phyloP scores from a whole-genome alignment of 1,140 invertebrate genomes.

The Drosophila arizonae region DNA sequence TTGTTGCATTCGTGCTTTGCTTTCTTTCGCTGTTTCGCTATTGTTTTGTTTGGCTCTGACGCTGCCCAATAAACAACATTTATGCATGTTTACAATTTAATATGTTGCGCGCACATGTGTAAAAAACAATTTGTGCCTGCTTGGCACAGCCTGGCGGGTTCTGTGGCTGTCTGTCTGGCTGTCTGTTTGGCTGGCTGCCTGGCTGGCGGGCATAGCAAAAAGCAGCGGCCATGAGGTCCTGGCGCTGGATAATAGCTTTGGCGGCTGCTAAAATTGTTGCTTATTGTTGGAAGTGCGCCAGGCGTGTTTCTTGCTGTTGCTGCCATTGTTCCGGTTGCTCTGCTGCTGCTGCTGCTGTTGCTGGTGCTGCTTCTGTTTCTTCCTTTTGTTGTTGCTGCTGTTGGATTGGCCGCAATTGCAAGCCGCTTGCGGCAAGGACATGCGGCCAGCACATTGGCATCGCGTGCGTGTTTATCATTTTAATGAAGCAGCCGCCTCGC shows the following conservation, averaged over 20 bases:
- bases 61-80: conserved; percentile 67
- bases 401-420: conserved; percentile 57
- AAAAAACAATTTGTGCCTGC: conserved; percentile 63
- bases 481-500: conserved; percentile 46
- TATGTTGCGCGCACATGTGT: conserved; percentile 66
- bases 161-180: conserved; percentile 10
- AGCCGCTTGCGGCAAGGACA: conserved; percentile 54
- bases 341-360: not conserved
- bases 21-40: conserved; percentile 23
- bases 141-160: conserved; percentile 12
- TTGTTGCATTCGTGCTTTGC: not conserved
- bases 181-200: conserved; percentile 21
- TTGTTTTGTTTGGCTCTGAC: conserved; percentile 38
- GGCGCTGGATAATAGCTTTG: conserved; percentile 60
- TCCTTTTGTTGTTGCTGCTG: conserved; percentile 12
- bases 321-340: conserved; percentile 4
- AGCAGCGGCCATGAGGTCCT: conserved; percentile 39
- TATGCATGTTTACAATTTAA: conserved; percentile 73
- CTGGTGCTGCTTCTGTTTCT: conserved; percentile 15
- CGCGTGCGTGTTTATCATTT: conserved; percentile 63
- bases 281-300: conserved; percentile 61
- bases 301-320: conserved; percentile 35
- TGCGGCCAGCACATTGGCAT: conserved; percentile 50
- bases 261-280: conserved; percentile 60
- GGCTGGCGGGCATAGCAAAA: conserved; percentile 45